phyloP scores from a whole-genome alignment of 2,888 invertebrate genomes.

The Arrhopalites spinosus region DNA sequence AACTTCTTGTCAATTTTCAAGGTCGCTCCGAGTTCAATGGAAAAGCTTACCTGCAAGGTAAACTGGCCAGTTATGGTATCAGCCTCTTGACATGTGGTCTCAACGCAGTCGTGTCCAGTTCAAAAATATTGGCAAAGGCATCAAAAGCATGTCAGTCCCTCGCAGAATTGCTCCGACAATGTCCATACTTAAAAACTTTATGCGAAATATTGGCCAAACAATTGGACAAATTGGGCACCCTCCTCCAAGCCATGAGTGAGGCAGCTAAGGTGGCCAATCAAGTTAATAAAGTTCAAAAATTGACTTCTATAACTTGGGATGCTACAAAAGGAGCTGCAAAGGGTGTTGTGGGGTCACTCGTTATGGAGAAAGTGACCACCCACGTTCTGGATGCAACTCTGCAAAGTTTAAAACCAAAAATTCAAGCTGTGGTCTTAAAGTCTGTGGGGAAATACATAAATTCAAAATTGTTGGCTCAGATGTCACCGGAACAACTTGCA shows the following conservation, averaged over 20 bases:
- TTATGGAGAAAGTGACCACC: not conserved
- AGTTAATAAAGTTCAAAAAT: not conserved
- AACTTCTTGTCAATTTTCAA: not conserved
- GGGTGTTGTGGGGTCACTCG: not conserved
- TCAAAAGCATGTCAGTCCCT: not conserved
- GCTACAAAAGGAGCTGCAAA: not conserved
- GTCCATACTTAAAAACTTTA: not conserved
- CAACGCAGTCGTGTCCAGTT: not conserved
- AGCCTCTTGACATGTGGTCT: not conserved
- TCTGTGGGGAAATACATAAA: too few species aligned
- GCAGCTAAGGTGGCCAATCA: not conserved
- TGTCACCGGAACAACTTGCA: too few species aligned
- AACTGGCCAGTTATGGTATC: not conserved
- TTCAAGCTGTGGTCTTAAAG: not conserved
- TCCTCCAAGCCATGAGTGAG: too few species aligned
- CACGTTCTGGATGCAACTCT: not conserved
- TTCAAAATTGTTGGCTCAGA: not conserved
- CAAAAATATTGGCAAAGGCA: not conserved
- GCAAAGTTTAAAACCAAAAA: not conserved
- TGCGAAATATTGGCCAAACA: not conserved
- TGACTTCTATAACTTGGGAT: not conserved
- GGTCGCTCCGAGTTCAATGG: not conserved
- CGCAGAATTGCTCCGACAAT: not conserved
- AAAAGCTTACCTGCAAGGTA: not conserved
- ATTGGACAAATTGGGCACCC: too few species aligned